Conservation (phyloP, 2,888 invertebrate species). For the Mylabris sibirica region DNA sequence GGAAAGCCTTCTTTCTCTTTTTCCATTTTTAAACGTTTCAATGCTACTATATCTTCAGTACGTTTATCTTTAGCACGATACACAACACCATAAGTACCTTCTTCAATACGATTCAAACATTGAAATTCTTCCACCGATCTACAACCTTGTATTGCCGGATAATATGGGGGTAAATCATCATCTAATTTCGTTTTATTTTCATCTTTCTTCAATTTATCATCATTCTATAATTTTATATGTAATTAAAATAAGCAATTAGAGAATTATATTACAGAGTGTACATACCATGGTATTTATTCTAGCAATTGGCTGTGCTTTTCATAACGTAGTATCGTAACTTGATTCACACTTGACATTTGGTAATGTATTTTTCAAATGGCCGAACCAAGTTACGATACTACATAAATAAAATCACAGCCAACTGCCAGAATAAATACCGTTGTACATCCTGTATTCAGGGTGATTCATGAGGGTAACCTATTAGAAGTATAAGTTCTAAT, state of each 20-base stretch:
- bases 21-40: slow-evolving; percentile 99
- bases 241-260: neutral
- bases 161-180: slow-evolving; percentile 79
- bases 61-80: slow-evolving; percentile 95
- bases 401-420: too few species aligned
- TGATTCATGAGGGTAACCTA: too few species aligned
- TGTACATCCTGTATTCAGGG: too few species aligned
- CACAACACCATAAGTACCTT: slow-evolving; percentile 99
- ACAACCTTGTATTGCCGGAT: slow-evolving; percentile 90
- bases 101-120: slow-evolving; percentile 97
- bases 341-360: too few species aligned
- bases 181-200: slow-evolving; percentile 48
- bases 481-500: too few species aligned
- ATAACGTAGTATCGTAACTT: too few species aligned
- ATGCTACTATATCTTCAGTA: slow-evolving; percentile 96
- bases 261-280: too few species aligned
- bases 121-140: slow-evolving; percentile 98
- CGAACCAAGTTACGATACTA: too few species aligned
- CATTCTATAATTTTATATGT: neutral
- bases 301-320: too few species aligned
- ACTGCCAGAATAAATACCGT: too few species aligned
- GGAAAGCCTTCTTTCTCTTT: slow-evolving; percentile 99
- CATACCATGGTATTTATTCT: too few species aligned
- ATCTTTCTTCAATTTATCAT: slow-evolving; percentile 19
- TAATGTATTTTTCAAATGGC: too few species aligned